Evolutionary conservation across 2,113 vertebrate species (phyloP), one percentile per base, ranked within the genome.

Genomic region (Marcusenius ussheri): DNA sequence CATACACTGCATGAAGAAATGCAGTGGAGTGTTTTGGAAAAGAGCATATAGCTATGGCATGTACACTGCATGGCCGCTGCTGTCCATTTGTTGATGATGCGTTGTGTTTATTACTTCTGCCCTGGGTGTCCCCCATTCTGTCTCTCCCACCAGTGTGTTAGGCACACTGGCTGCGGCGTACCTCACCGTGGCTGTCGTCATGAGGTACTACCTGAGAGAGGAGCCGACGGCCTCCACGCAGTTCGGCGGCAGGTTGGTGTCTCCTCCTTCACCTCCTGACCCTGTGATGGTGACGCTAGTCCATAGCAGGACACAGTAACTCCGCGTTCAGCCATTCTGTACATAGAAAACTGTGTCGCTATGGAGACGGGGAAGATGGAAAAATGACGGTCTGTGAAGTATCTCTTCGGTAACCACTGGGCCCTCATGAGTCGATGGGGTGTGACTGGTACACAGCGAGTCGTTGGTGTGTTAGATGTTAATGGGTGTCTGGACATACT

Each of bases 91-190:
- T 11, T 10, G 13, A 46, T 83, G 17, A 45, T 11, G 39, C 11
- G 1, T 46, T 83, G 42, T 83, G 45, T 8, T 83, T 45, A 83
- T n/a, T 3, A 39, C 17, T 42, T 83, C 70, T 24, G 39, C 80
- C 42, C 17, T 47, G 35, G 24, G 11, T 80, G 15, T 35, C 24
- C 56, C 35, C 51, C 5, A 0, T 17, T n/a, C 46, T 87, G n/a
- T 62, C 13, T 93, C 56, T 74, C 87, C 90, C 88, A 84, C 46
- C 11, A 97, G 97, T 90, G 95, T 97, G 87, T 94, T 98, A 45
- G 97, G 97, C 3, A 98, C 97, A 0, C 90, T 98, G 91, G 96
- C 97, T 0, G 97, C 97, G 0, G 96, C 95, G 91, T 98, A 98
- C 93, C 94, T 98, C 93, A 97, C 96, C 24, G 86, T 95, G 10